These are phyloP conservation scores for Cotesia vestalis DNA, from an alignment of 1,140 invertebrate genomes.

Conservation along the genomic window DNA sequence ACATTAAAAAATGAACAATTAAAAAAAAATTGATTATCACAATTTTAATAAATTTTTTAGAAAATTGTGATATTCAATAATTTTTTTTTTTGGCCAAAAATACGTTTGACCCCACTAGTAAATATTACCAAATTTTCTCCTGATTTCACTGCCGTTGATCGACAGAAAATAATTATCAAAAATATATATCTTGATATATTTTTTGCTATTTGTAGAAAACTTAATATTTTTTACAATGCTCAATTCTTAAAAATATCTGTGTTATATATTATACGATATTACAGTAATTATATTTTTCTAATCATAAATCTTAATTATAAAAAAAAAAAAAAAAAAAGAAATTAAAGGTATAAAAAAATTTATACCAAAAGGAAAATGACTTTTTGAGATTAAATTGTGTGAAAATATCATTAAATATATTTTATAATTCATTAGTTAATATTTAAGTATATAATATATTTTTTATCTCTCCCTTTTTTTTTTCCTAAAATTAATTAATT, in stretches of 20 bases:
- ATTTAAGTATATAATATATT: conserved; percentile 4
- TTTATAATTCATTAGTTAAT: conserved; percentile 24
- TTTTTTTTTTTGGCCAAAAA: no score
- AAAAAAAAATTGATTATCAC: no score
- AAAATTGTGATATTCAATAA: no score
- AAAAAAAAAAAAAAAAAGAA: background rate
- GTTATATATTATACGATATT: no score
- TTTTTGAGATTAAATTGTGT: conserved; percentile 17
- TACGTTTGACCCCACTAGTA: background rate
- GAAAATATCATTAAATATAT: conserved; percentile 37
- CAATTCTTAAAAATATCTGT: no score
- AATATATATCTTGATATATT: background rate
- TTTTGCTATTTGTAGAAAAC: no score
- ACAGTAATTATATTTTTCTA: conserved; percentile 4
- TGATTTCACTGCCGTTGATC: background rate
- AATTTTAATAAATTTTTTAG: no score
- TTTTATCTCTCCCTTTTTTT: background rate
- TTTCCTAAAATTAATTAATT: background rate
- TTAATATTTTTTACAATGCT: no score
- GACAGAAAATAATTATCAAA: background rate
- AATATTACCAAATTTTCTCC: background rate
- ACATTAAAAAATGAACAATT: no score
- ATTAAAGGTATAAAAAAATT: background rate
- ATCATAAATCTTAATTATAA: background rate
- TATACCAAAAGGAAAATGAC: background rate